These are phyloP conservation scores for Pseudorasbora parva DNA, from an alignment of 2,113 vertebrate genomes.

Conservation along the genomic window DNA sequence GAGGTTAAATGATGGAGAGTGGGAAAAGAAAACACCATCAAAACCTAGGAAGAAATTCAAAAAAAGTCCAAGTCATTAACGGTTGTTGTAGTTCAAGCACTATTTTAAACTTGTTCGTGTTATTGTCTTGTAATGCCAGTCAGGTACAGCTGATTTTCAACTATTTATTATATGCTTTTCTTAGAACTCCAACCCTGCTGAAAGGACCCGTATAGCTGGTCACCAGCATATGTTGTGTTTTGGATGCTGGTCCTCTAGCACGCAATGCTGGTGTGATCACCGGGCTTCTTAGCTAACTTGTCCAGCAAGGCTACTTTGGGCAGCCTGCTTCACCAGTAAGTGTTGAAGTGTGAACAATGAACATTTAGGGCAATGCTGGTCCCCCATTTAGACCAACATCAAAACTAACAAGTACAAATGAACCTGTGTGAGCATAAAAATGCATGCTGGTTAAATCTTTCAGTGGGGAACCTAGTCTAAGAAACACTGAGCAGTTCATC, in stretches of 20 bases:
- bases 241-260: slow-evolving; percentile 3
- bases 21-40: background rate
- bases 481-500: background rate
- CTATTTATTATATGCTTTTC: background rate
- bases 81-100: background rate
- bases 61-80: slow-evolving; percentile 19
- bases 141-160: background rate
- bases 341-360: background rate
- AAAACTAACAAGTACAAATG: slow-evolving; percentile 19
- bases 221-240: slow-evolving; percentile 33
- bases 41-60: slow-evolving; percentile 7
- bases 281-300: background rate
- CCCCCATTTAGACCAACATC: slow-evolving; percentile 3
- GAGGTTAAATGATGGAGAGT: slow-evolving; percentile 62
- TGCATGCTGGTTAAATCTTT: background rate
- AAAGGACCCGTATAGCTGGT: slow-evolving; percentile 56
- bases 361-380: background rate
- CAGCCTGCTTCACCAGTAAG: background rate
- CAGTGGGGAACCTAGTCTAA: background rate
- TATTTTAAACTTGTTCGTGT: background rate
- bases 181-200: slow-evolving; percentile 56
- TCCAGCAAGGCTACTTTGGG: background rate
- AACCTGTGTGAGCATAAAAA: background rate
- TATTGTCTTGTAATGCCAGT: background rate
- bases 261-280: background rate